phyloP scores from a whole-genome alignment of 2,797 vertebrate species.

The Cryptoblepharus egeriae region DNA sequence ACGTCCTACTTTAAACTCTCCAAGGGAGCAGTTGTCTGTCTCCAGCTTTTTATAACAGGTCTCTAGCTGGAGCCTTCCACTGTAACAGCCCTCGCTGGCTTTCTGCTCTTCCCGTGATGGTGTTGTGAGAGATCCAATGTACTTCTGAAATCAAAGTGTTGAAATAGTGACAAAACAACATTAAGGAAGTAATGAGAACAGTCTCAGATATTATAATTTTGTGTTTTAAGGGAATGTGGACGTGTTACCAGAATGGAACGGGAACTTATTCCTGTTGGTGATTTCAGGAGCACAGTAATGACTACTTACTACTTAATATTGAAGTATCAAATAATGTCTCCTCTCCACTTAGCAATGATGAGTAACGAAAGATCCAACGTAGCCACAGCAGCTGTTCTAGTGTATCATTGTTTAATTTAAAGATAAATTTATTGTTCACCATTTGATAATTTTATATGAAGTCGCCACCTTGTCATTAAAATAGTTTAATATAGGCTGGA shows the following conservation, averaged over 20 bases:
- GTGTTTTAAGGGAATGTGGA: too few species aligned
- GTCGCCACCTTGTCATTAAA: neutral
- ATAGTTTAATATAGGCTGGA: neutral
- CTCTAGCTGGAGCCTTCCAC: neutral
- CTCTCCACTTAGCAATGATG: neutral
- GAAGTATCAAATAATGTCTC: neutral
- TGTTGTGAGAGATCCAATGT: neutral
- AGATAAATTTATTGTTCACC: neutral
- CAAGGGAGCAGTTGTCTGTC: neutral
- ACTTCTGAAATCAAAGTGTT: neutral
- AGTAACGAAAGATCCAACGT: neutral
- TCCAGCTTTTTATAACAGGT: neutral
- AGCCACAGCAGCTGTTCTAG: neutral
- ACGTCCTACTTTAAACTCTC: neutral
- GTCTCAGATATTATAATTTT: neutral
- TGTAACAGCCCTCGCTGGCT: neutral
- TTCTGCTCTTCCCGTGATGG: neutral
- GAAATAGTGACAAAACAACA: neutral
- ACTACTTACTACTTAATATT: neutral
- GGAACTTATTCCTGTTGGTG: neutral
- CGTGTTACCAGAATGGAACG: neutral
- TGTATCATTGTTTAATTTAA: neutral
- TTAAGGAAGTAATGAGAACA: neutral
- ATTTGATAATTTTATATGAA: neutral
- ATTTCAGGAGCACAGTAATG: neutral